phyloP scores from a whole-genome alignment of 2,888 invertebrate genomes.

The Polyploca ridens region DNA sequence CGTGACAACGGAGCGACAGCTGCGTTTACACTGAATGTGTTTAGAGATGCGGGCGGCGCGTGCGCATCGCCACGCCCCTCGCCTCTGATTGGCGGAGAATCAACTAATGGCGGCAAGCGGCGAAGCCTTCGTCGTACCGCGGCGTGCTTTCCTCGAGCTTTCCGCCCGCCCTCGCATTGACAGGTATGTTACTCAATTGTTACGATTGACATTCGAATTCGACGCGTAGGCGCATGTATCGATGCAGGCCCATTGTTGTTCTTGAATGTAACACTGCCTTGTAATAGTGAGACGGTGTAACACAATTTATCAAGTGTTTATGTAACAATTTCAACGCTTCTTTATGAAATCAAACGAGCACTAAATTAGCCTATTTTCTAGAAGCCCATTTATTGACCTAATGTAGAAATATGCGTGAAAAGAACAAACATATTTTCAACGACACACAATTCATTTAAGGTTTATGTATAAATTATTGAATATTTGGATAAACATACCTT shows the following conservation, averaged over 20 bases:
- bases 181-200: constrained; percentile 65
- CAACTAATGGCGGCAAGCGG: constrained; percentile 62
- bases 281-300: neutral
- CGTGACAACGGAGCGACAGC: constrained; percentile 70
- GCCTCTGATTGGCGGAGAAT: constrained; percentile 55
- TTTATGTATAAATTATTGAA: too few relatives aligned
- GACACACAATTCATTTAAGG: too few relatives aligned
- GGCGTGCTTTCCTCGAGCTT: constrained; percentile 63
- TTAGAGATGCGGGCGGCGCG: constrained; percentile 70
- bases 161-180: constrained; percentile 71
- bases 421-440: too few relatives aligned
- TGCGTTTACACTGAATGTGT: constrained; percentile 72
- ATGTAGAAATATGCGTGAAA: too few relatives aligned
- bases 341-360: neutral
- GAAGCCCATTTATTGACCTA: neutral
- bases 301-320: neutral
- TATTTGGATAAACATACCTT: too few relatives aligned
- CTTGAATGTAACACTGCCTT: constrained; percentile 37
- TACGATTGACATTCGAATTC: constrained; percentile 62
- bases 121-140: constrained; percentile 57
- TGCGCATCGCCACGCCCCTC: constrained; percentile 70
- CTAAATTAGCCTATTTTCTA: neutral
- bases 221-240: constrained; percentile 70
- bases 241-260: constrained; percentile 58
- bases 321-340: neutral